Percentiles rank a stretch among this genome's conserved stretches.
phyloP scores from a whole-genome alignment of 2,888 invertebrate genomes.

The Zaprionus bogoriensis region DNA sequence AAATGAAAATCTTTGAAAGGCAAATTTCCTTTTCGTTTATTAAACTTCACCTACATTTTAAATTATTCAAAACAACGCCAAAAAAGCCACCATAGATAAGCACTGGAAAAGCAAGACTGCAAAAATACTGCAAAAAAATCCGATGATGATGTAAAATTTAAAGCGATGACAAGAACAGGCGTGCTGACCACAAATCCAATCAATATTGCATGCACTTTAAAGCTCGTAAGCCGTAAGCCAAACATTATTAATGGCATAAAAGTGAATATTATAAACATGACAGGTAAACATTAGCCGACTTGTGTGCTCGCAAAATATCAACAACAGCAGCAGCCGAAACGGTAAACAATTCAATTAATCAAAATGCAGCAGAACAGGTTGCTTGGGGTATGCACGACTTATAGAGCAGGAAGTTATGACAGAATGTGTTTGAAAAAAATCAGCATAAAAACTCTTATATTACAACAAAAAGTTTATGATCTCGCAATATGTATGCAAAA shows the following conservation, averaged over 20 bases:
- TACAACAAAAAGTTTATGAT: no score
- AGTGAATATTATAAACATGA: constrained; percentile 43
- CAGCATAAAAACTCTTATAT: no score
- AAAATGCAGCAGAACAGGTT: constrained; percentile 7
- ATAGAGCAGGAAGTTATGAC: background rate
- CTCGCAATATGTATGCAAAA: no score
- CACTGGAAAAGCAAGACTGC: background rate
- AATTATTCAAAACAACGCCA: no score
- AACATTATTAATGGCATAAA: constrained; percentile 51
- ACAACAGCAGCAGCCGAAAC: constrained; percentile 4
- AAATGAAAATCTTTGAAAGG: no score
- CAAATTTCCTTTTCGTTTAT: no score
- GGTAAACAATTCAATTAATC: constrained; percentile 61
- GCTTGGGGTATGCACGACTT: background rate
- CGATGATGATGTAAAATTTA: background rate
- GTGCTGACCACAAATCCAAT: constrained; percentile 37
- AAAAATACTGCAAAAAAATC: background rate
- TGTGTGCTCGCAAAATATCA: constrained; percentile 21
- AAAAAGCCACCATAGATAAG: background rate
- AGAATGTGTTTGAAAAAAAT: background rate
- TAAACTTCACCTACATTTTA: no score
- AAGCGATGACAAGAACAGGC: background rate
- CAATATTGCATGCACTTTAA: constrained; percentile 47
- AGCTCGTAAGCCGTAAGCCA: constrained; percentile 45
- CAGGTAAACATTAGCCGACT: constrained; percentile 37